Percentiles rank a stretch among this genome's conserved stretches.
phyloP scores from a whole-genome alignment of 92 coral and sea anemone genomes.

The Zoanthus solanderi region DNA sequence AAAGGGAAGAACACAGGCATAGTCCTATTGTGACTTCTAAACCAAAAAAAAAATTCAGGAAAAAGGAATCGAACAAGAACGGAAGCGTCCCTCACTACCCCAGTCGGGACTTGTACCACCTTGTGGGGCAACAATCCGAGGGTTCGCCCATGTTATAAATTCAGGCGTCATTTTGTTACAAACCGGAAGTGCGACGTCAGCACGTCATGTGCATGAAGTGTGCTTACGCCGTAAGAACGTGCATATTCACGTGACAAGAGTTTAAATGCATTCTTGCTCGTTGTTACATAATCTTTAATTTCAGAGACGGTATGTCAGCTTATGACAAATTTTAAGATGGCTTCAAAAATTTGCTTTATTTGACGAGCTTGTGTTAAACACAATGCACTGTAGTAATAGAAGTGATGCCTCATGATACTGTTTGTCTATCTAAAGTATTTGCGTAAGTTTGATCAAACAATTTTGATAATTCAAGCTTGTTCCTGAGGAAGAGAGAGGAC shows the following conservation, averaged over 20 bases:
- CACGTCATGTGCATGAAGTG: not conserved
- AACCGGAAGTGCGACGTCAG: not conserved
- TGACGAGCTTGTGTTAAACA: too few relatives aligned
- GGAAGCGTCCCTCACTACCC: conserved; percentile 50
- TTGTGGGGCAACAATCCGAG: conserved; percentile 81
- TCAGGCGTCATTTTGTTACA: not conserved
- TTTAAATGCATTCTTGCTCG: not conserved
- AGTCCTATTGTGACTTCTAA: conserved; percentile 9
- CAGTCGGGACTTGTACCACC: conserved; percentile 69
- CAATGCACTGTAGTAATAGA: too few relatives aligned
- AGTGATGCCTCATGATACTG: too few relatives aligned
- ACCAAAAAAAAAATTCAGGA: conserved; percentile 11
- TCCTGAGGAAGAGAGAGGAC: too few relatives aligned
- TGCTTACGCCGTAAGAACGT: not conserved
- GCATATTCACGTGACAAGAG: not conserved
- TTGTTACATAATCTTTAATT: too few relatives aligned
- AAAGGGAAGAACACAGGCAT: conserved; percentile 18
- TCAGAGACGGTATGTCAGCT: too few relatives aligned
- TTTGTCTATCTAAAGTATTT: too few relatives aligned
- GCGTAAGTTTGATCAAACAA: too few relatives aligned
- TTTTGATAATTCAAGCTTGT: too few relatives aligned
- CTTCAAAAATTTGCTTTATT: too few relatives aligned
- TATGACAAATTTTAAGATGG: too few relatives aligned
- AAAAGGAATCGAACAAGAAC: conserved; percentile 4
- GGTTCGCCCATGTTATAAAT: conserved; percentile 58